Evolutionary conservation across 2,113 vertebrate genomes (phyloP), one percentile per base, ranked within the genome.

Genomic region (Neolamprologus kungweensis): DNA sequence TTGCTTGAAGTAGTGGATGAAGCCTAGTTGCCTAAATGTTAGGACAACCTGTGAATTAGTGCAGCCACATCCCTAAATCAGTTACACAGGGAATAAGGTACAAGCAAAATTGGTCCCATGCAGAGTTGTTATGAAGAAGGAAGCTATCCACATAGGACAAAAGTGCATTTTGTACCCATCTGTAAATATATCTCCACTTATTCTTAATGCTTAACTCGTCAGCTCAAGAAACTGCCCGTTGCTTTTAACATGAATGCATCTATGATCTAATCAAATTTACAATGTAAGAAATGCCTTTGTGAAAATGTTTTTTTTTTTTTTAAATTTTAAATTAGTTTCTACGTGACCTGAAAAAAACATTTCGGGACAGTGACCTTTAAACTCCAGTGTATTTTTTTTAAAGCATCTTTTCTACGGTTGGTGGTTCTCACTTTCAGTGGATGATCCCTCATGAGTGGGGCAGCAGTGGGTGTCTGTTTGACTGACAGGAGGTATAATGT

Each of bases 401-500:
- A 35, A 11, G 26, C 9, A 13, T 7, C 54, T 23, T 58, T 6
- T 28, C 19, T 50, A 50, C 0, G 9, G 6, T 40, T 23, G 33
- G 23, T 13, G 23, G 7, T 54, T 2, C 40, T 87, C 93, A 94
- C 93, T 93, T 94, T 92, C 89, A 83, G 83, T 35, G 19, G 47
- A 75, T 33, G 37, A 58, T 26, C 10, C 55, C 63, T 40, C 45
- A 10, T 50, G 84, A 87, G 79, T 35, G 83, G 13, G 60, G 82
- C 84, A n/a, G n/a, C 63, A 19, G 14, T 3, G 83, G 82, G 82
- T 93, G 92, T 93, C 83, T 3, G 21, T 83, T 89, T 95, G 94
- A 96, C 31, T 86, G 94, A 93, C 93, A 91, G 86, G 75, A 88
- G 73, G 68, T 84, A 42, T 94, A 95, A 95, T 96, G 95, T 95